Evolutionary conservation across 1,140 invertebrate species (phyloP).

Genomic region (Melanaphis sacchari): DNA sequence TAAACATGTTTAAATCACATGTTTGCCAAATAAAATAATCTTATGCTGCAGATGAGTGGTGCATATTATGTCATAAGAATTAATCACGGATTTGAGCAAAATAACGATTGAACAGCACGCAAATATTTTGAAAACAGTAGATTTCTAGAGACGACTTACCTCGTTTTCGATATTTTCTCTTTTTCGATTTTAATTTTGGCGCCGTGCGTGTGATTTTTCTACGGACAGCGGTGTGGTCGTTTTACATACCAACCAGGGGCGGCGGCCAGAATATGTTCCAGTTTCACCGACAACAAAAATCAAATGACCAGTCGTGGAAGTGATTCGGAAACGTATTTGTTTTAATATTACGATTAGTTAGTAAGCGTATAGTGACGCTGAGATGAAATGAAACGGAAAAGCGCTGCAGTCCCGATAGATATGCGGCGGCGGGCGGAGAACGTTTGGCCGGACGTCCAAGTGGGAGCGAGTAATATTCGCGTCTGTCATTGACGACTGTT

Average conservation of each 20-base stretch:
- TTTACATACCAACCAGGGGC: slow-evolving; percentile 26
- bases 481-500: not conserved
- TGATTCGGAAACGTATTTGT: not conserved
- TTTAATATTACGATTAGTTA: not conserved
- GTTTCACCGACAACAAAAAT: not conserved
- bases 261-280: not conserved
- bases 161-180: not conserved
- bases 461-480: not conserved
- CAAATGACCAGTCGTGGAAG: not conserved
- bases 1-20: not conserved
- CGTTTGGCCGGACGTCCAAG: not conserved
- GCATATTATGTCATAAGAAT: not conserved
- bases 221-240: not conserved
- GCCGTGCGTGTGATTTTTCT: slow-evolving; percentile 25
- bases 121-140: not conserved
- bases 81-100: too few species aligned
- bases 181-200: not conserved
- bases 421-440: too few species aligned
- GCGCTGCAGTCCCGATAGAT: too few species aligned
- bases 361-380: too few species aligned
- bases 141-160: not conserved
- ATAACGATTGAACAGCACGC: too few species aligned
- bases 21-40: not conserved
- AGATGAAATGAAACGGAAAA: too few species aligned
- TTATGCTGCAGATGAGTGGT: not conserved